phyloP scores from a whole-genome alignment of 2,888 invertebrate genomes.

The Drosophila leonis region DNA sequence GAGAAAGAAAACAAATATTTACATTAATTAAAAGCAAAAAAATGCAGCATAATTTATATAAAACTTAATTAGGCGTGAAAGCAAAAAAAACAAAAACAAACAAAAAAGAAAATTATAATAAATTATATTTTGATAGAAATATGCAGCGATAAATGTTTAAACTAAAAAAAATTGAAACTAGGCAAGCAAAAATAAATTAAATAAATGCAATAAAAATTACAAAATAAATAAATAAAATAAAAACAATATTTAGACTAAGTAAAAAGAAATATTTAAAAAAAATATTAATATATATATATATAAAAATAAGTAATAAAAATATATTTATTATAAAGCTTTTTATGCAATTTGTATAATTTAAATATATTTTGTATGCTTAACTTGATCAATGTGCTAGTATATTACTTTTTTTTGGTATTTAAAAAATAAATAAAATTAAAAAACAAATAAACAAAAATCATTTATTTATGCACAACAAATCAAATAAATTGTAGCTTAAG shows the following conservation, averaged over 20 bases:
- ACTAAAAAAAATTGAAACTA: background rate
- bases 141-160: slow-evolving; percentile 1
- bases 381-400: slow-evolving; percentile 10
- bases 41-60: slow-evolving; percentile 11
- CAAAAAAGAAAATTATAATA: slow-evolving; percentile 8
- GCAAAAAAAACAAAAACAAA: background rate
- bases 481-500: too few species aligned
- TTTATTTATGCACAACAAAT: background rate
- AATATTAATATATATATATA: background rate
- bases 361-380: slow-evolving; percentile 14
- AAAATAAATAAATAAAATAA: background rate
- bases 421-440: slow-evolving; percentile 40
- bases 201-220: background rate
- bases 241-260: background rate
- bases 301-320: background rate
- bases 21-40: slow-evolving; percentile 38
- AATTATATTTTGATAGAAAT: slow-evolving; percentile 62
- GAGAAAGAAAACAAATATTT: slow-evolving; percentile 40
- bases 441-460: background rate
- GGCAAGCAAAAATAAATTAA: background rate
- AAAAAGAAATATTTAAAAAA: background rate
- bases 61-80: slow-evolving; percentile 26
- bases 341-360: slow-evolving; percentile 27
- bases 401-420: slow-evolving; percentile 32
- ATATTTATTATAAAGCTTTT: slow-evolving; percentile 31